phyloP scores from a whole-genome alignment of 2,113 vertebrate genomes.

The Tachysurus fulvidraco region DNA sequence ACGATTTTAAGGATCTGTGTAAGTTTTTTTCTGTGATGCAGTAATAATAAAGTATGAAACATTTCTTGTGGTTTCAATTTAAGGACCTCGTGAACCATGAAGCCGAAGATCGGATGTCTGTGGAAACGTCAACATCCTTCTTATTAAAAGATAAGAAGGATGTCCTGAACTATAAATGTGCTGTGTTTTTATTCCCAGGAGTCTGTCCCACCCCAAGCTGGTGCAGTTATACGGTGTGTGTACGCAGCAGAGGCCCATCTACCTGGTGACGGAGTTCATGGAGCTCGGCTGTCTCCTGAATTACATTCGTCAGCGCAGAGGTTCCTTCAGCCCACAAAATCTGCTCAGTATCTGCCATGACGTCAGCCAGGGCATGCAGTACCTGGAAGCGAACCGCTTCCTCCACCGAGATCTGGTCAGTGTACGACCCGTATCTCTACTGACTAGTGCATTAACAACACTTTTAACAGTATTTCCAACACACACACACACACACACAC shows the following conservation, averaged over 20 bases:
- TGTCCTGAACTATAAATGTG: too few relatives aligned
- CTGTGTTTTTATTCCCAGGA: slow-evolving; percentile 74
- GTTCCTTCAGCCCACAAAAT: slow-evolving; percentile 71
- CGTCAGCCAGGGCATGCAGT: slow-evolving; percentile 88
- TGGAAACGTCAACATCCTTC: neutral
- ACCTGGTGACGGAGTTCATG: slow-evolving; percentile 96
- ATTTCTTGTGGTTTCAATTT: neutral
- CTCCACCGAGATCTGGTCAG: slow-evolving; percentile 89
- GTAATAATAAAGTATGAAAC: neutral
- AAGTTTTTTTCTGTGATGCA: neutral
- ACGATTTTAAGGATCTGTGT: neutral
- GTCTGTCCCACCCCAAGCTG: slow-evolving; percentile 87
- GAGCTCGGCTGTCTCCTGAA: slow-evolving; percentile 90
- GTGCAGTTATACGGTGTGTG: slow-evolving; percentile 95
- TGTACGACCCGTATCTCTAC: too few relatives aligned
- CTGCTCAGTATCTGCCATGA: slow-evolving; percentile 89
- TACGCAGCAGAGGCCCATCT: slow-evolving; percentile 87
- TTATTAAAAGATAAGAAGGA: too few relatives aligned
- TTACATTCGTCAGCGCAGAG: slow-evolving; percentile 81
- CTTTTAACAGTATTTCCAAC: neutral
- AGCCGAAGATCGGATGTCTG: neutral
- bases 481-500: neutral
- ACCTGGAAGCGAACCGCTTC: slow-evolving; percentile 85
- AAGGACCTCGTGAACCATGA: neutral
- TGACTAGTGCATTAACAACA: neutral